phyloP scores from a whole-genome alignment of 2,113 vertebrate genomes.

The Corapipo altera region DNA sequence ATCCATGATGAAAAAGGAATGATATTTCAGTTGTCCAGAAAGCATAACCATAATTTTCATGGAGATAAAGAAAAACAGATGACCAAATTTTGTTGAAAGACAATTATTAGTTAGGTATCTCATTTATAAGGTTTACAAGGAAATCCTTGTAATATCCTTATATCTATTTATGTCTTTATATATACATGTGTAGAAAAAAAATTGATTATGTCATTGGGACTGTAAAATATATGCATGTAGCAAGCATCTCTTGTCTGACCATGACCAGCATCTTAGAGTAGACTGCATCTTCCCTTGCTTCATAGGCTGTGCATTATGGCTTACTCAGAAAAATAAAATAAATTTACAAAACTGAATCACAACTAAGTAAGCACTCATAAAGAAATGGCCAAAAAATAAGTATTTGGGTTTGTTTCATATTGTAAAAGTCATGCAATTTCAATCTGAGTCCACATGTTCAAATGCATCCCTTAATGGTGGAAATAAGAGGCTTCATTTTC shows the following conservation, averaged over 20 bases:
- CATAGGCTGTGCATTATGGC: not conserved
- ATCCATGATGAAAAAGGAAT: not conserved
- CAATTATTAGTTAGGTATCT: not conserved
- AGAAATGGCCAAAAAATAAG: not conserved
- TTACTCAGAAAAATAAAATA: not conserved
- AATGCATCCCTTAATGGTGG: not conserved
- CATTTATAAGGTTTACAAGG: not conserved
- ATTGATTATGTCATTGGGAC: not conserved
- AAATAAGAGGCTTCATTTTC: not conserved
- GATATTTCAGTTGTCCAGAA: not conserved
- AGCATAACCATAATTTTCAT: not conserved
- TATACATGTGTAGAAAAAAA: not conserved
- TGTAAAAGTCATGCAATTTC: not conserved
- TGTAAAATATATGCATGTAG: not conserved
- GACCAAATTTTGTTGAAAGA: not conserved
- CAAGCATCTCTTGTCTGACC: not conserved
- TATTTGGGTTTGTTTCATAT: not conserved
- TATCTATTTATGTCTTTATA: not conserved
- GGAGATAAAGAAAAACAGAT: not conserved
- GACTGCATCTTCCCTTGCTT: not conserved
- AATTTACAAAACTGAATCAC: not conserved
- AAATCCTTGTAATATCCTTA: not conserved
- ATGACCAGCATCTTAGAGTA: not conserved
- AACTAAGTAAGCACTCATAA: not conserved
- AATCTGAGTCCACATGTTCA: not conserved